Percentiles rank a stretch among this genome's conserved stretches.
phyloP scores from a whole-genome alignment of 2,888 invertebrate species.

The Tetranychus piercei region DNA sequence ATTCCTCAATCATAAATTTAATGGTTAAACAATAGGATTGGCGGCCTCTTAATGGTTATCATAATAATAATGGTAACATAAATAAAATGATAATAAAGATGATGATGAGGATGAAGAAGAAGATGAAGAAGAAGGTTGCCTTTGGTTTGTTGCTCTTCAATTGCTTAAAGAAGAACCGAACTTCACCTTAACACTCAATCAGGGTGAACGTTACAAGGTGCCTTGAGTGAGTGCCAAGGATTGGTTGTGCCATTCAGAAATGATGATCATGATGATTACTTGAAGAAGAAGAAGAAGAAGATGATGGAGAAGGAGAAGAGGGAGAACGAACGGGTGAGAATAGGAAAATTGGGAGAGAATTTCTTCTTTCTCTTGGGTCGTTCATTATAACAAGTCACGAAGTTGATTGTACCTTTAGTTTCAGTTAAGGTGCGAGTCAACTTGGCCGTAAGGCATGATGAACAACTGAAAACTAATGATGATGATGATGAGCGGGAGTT shows the following conservation, averaged over 20 bases:
- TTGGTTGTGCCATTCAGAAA: background rate
- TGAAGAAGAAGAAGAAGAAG: background rate
- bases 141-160: background rate
- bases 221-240: background rate
- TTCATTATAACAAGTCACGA: background rate
- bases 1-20: too few species aligned
- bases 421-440: background rate
- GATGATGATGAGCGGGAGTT: background rate
- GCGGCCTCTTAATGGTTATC: background rate
- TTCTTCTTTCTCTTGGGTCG: background rate
- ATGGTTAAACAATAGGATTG: background rate
- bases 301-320: background rate
- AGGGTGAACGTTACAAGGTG: background rate
- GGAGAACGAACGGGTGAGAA: conserved; percentile 5
- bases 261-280: background rate
- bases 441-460: background rate
- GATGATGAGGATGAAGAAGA: background rate
- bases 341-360: conserved; percentile 1
- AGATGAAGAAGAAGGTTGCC: background rate
- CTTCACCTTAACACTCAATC: background rate
- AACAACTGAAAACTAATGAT: background rate
- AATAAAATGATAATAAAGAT: background rate
- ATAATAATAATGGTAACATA: background rate
- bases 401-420: background rate
- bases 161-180: background rate